A percentile compares a stretch with the other conserved stretches of the same genome.
These are phyloP conservation scores for Lamprotornis superbus DNA, from an alignment of 2,113 vertebrate species.

Conservation along the genomic window DNA sequence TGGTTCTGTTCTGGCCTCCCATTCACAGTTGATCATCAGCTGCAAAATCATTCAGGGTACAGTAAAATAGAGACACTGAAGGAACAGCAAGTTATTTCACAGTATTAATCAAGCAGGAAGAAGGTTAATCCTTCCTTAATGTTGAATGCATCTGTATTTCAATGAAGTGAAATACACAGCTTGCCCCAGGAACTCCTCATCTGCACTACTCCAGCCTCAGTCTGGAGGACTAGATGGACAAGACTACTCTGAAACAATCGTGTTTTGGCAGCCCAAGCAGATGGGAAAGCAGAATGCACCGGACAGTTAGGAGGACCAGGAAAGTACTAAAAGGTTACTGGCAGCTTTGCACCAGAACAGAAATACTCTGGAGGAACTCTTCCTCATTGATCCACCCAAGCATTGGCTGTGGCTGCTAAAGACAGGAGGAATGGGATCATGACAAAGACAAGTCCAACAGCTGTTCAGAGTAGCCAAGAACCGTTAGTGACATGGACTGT, in stretches of 20 bases:
- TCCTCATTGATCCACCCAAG: background rate
- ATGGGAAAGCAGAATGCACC: background rate
- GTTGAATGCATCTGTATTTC: background rate
- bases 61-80: background rate
- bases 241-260: background rate
- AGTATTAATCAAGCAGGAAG: background rate
- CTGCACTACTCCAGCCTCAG: background rate
- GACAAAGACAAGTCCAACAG: background rate
- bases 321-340: background rate
- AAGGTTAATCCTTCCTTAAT: background rate
- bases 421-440: background rate
- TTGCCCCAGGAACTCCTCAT: background rate
- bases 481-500: background rate
- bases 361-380: background rate
- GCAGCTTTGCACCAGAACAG: background rate
- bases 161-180: background rate
- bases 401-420: background rate
- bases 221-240: background rate
- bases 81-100: background rate
- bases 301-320: background rate
- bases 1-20: background rate
- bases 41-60: background rate
- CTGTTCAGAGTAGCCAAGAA: background rate
- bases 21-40: background rate
- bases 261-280: background rate